phyloP scores from a whole-genome alignment of 2,888 invertebrate species.

The Xanthia icteritia region DNA sequence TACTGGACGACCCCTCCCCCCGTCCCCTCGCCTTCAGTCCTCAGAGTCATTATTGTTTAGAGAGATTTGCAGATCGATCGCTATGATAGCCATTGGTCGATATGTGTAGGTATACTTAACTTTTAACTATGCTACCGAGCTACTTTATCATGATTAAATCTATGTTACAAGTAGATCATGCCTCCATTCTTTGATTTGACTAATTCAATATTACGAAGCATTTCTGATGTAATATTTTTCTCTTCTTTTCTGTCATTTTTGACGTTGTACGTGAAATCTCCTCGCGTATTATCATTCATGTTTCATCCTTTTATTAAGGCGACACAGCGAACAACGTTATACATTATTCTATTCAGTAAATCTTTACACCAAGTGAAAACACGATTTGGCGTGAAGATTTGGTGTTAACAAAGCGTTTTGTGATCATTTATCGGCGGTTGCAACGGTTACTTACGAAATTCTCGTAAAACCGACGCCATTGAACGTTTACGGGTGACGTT shows the following conservation, averaged over 20 bases:
- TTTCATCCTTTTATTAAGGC: conserved; percentile 61
- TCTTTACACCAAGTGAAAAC: conserved; percentile 65
- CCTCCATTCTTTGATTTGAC: conserved; percentile 41
- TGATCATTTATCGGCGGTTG: conserved; percentile 71
- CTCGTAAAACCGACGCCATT: conserved; percentile 73
- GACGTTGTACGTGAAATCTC: conserved; percentile 46
- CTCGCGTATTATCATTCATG: conserved; percentile 53
- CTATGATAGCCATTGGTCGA: conserved; percentile 47
- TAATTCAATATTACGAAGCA: conserved; percentile 18
- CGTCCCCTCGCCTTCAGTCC: conserved; percentile 52
- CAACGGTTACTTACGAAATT: conserved; percentile 73
- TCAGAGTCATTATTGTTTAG: conserved; percentile 79
- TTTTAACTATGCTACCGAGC: conserved; percentile 49
- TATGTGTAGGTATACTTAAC: conserved; percentile 50
- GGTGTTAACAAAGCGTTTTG: conserved; percentile 68
- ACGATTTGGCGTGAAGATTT: conserved; percentile 69
- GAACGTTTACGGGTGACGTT: conserved; percentile 62
- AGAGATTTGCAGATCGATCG: conserved; percentile 79
- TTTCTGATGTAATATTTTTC: conserved; percentile 38
- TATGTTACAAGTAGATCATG: conserved; percentile 36
- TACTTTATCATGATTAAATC: conserved; percentile 59
- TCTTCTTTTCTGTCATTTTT: conserved; percentile 38
- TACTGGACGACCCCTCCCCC: conserved; percentile 63
- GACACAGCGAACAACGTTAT: conserved; percentile 58
- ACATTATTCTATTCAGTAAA: conserved; percentile 66